Percentiles rank a stretch among this genome's conserved stretches.
Evolutionary conservation across 1,140 invertebrate species (phyloP).

Genomic region (Rhyzopertha dominica): DNA sequence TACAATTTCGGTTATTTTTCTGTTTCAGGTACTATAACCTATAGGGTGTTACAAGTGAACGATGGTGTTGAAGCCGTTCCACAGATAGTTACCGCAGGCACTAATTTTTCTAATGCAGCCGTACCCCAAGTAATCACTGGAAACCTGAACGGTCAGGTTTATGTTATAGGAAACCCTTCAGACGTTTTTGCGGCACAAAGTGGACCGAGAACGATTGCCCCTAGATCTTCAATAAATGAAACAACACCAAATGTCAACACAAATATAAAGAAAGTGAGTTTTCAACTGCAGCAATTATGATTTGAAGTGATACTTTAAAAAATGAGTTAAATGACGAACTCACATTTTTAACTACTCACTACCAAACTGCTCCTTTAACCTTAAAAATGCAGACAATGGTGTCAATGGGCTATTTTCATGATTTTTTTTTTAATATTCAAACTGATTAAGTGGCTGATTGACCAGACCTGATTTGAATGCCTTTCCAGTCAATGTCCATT

Average conservation of each 20-base stretch:
- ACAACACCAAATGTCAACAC: slow-evolving; percentile 42
- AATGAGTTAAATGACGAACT: no score
- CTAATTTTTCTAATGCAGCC: slow-evolving; percentile 24
- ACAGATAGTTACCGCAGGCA: slow-evolving; percentile 33
- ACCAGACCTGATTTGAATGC: no score
- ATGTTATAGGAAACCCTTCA: slow-evolving; percentile 53
- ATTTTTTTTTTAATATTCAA: no score
- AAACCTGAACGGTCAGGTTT: slow-evolving; percentile 49
- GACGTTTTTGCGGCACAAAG: slow-evolving; percentile 49
- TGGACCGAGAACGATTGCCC: slow-evolving; percentile 50
- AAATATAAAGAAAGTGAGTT: slow-evolving; percentile 50
- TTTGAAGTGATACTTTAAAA: no score
- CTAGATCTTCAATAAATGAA: slow-evolving; percentile 50
- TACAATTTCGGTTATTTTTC: background rate
- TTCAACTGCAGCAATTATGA: no score
- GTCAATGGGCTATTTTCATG: no score
- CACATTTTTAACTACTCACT: no score
- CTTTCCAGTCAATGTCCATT: no score
- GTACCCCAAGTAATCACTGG: slow-evolving; percentile 39
- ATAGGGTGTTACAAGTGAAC: slow-evolving; percentile 44
- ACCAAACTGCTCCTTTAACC: no score
- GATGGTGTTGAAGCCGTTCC: slow-evolving; percentile 32
- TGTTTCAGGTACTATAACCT: slow-evolving; percentile 37
- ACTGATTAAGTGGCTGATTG: no score
- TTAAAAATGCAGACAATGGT: no score